Base-by-base conservation (phyloP, 2,888 invertebrate species). In the Chloroclystis v-ata region DNA sequence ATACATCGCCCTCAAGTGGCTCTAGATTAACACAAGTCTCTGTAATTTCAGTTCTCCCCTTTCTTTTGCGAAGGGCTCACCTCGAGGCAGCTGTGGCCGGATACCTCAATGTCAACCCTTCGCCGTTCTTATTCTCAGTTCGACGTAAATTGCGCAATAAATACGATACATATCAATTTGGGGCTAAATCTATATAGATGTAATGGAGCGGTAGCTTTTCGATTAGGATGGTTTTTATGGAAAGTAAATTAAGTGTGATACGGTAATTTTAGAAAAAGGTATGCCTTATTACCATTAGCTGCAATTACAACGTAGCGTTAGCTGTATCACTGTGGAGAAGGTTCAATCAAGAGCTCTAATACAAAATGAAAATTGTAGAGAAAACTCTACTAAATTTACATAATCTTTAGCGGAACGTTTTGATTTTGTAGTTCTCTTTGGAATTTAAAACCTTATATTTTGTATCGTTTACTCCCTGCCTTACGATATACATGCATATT, bases 141-240 rank as follows among this genome's bases (percentile, higher is more conserved):
- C 69, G 42, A 81, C 63, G 77, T 82, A 80, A 82, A 81, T 78
- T 82, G 76, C 79, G 80, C 76, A 80, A 78, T 79, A 80, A 78
- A 68, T 79, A 82, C 84, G 84, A 87, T 82, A 87, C 86, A 86
- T 87, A 87, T 87, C 86, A 87, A 85, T 72, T 73, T 82, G 77
- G 78, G 79, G 84, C 85, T 86, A 69, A 70, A 71, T 68, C 58
- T 64, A 20, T 20, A 20, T 20, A 67, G 64, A 66, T 69, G 67
- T 73, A 76, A 70, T 61, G 82, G 80, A 79, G 79, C 76, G 82
- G 79, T 73, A 78, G 82, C 76, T 82, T 83, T 75, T 72, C 82
- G 81, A 72, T 73, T 58, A 66, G 60, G 70, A 68, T 61, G 69
- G 69, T 69, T 35, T 72, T 69, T 72, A 69, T 63, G 67, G 67